These are phyloP conservation scores for Eustalomyia histrio DNA, from an alignment of 2,888 invertebrate genomes.

Conservation along the genomic window DNA sequence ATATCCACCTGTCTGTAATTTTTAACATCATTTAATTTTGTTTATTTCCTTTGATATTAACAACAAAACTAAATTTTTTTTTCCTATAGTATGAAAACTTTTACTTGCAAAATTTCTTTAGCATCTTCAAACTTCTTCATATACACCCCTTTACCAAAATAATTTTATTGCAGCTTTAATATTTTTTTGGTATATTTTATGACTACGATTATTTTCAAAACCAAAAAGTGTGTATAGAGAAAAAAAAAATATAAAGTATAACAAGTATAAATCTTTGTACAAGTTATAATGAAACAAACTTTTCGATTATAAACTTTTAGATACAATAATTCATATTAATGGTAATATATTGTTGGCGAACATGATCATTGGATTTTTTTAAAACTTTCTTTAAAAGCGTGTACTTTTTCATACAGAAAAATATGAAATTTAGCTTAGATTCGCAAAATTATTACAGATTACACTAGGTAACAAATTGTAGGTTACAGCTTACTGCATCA, in stretches of 20 bases:
- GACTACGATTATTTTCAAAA: background rate
- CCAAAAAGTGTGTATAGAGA: background rate
- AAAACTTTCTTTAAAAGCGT: background rate
- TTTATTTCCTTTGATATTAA: too few relatives aligned
- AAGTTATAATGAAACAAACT: slow-evolving; percentile 58
- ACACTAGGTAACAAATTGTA: too few relatives aligned
- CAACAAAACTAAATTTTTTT: background rate
- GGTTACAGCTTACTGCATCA: too few relatives aligned
- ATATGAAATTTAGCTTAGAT: slow-evolving; percentile 1
- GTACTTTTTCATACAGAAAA: slow-evolving; percentile 9
- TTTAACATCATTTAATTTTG: too few relatives aligned
- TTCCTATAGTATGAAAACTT: background rate
- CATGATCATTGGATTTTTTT: slow-evolving; percentile 39
- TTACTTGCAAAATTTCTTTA: background rate
- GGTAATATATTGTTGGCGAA: slow-evolving; percentile 20
- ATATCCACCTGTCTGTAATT: too few relatives aligned
- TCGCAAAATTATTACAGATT: background rate
- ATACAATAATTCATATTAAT: slow-evolving; percentile 57
- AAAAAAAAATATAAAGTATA: slow-evolving; percentile 3
- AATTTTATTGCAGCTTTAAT: background rate
- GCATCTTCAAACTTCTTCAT: background rate
- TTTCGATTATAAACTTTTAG: slow-evolving; percentile 60
- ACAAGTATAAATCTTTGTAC: slow-evolving; percentile 30
- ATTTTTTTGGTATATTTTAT: background rate
- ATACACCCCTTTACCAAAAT: background rate